Evolutionary conservation across 2,888 invertebrate genomes (phyloP), one percentile per base, ranked within the genome.

Genomic region (Ditula angustiorana): DNA sequence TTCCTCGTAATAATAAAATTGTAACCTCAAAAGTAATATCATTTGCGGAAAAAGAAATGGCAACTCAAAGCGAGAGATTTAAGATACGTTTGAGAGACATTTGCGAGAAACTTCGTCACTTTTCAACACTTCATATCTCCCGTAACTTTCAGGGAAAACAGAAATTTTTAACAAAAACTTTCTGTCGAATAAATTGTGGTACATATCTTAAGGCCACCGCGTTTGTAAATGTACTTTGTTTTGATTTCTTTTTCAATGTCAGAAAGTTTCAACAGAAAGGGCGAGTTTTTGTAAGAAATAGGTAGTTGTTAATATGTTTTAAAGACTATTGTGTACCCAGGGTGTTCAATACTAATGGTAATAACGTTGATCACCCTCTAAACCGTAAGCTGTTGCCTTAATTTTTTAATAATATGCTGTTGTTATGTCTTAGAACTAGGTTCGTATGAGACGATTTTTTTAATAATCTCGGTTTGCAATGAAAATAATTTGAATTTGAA

Each of bases 61-160:
- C 28, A 26, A 8, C 53, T 13, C 19, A 19, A 35, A 59, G 57
- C 26, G 44, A 30, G 33, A 62, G 52, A 58, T 64, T 64, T 53
- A 58, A 37, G 52, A 64, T 37, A 64, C 63, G 28, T 64, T 58
- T 47, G 63, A 58, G 63, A 46, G 52, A 28, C 63, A 58, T 63
- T 63, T 33, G 33, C 26, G 33, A 28, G 35, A 46, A 64, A 64
- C 64, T 59, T 58, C 10, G 53, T 23, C 46, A 58, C 58, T 58
- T 59, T 46, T 53, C 64, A 53, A 52, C 64, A 64, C 46, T 64
- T 53, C 64, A 35, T 52, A 41, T 44, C 13, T 35, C 41, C 37
- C 21, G 26, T 16, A 58, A 53, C 52, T 58, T 59, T 33, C 46
- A 41, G 41, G 19, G 52, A 23, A 30, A 49, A 0, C 23, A n/a